Conservation (phyloP, 2,888 invertebrate genomes). For the Andrena haemorrhoa region DNA sequence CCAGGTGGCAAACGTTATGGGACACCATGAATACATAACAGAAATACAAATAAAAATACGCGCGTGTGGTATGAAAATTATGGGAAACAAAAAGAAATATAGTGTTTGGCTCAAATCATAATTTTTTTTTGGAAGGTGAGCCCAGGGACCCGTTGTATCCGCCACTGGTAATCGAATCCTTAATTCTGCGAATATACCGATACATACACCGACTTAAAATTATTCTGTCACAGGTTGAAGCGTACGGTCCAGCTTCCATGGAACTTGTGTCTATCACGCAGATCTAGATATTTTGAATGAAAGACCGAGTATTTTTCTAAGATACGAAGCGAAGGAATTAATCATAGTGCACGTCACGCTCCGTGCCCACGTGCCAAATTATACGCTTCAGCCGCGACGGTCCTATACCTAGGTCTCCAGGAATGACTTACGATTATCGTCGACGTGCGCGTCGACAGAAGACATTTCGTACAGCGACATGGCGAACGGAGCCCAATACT, state of each 20-base stretch:
- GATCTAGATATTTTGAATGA: background rate
- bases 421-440: constrained; percentile 67
- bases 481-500: background rate
- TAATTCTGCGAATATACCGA: constrained; percentile 48
- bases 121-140: too few relatives aligned
- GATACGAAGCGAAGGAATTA: constrained; percentile 2
- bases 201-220: constrained; percentile 55
- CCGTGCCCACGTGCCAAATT: constrained; percentile 17
- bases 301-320: constrained; percentile 6
- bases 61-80: too few relatives aligned
- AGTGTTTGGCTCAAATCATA: too few relatives aligned
- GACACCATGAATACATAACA: too few relatives aligned
- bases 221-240: constrained; percentile 39
- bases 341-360: background rate
- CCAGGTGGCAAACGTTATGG: too few relatives aligned
- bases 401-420: constrained; percentile 61
- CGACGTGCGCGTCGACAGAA: constrained; percentile 38
- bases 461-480: background rate
- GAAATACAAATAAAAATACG: too few relatives aligned
- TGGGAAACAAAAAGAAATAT: too few relatives aligned
- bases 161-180: constrained; percentile 33
- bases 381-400: constrained; percentile 45
- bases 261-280: constrained; percentile 18
- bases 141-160: too few relatives aligned
- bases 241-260: constrained; percentile 35